phyloP scores from a whole-genome alignment of 2,888 invertebrate genomes.

The Acheta domesticus region DNA sequence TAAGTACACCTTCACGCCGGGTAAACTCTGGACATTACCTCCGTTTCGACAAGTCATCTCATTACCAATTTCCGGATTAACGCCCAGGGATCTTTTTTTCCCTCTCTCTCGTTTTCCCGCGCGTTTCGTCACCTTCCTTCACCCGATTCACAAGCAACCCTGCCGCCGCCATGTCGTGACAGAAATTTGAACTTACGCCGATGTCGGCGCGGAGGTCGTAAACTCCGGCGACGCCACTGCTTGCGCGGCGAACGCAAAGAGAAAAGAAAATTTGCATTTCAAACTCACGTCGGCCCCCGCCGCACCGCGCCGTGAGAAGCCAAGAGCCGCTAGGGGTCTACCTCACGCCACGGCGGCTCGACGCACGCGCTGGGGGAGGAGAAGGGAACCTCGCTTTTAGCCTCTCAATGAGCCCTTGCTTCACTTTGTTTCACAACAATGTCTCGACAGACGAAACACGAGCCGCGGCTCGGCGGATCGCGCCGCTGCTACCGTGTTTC shows the following conservation, averaged over 20 bases:
- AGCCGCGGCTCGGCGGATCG: neutral
- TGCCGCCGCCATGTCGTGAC: neutral
- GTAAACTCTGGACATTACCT: neutral
- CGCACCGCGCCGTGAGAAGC: neutral
- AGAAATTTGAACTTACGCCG: constrained; percentile 6
- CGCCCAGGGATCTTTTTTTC: neutral
- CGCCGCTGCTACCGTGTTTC: neutral
- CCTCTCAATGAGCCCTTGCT: neutral
- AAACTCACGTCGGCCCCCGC: neutral
- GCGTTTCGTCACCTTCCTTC: neutral
- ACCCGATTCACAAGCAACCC: neutral
- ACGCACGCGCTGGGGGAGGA: neutral
- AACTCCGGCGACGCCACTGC: neutral
- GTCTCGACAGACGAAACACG: neutral
- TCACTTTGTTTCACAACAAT: neutral
- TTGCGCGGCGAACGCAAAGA: neutral
- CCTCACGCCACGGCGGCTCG: neutral
- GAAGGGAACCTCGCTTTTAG: neutral
- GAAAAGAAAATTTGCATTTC: constrained; percentile 12
- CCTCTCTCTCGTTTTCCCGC: neutral
- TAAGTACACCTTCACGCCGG: too few relatives aligned
- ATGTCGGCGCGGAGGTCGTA: neutral
- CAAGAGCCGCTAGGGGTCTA: neutral
- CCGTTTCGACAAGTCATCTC: neutral
- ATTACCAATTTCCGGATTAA: neutral